A percentile compares a stretch with the other conserved stretches of the same genome.
phyloP scores from a whole-genome alignment of 2,797 vertebrate genomes.

The Poeciliopsis turneri region DNA sequence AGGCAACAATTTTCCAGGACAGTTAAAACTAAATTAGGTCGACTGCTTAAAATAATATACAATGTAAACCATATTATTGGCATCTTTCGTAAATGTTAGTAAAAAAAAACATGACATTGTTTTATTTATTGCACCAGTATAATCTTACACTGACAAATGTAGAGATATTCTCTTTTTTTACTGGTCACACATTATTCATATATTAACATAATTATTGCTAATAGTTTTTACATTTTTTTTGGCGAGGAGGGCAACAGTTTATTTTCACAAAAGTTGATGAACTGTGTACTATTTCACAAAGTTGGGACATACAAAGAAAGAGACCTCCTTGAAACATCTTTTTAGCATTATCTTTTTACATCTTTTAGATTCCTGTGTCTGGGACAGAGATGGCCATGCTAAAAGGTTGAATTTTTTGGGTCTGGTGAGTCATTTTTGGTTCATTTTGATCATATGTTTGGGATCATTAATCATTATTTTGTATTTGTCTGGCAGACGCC shows the following conservation, averaged over 20 bases:
- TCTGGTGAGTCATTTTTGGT: too few relatives aligned
- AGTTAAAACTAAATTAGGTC: not conserved
- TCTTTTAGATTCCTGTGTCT: not conserved
- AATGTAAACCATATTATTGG: not conserved
- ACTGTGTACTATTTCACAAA: not conserved
- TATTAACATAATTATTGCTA: not conserved
- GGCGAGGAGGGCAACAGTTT: not conserved
- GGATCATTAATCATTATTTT: too few relatives aligned
- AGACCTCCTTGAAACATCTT: not conserved
- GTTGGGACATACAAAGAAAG: not conserved
- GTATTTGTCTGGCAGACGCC: not conserved
- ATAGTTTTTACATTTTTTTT: not conserved
- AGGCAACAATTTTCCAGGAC: not conserved
- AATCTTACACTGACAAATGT: not conserved
- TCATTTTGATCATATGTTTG: too few relatives aligned
- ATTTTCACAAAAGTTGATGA: too few relatives aligned
- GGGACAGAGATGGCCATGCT: not conserved
- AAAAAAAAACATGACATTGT: not conserved
- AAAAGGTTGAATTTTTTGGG: too few relatives aligned
- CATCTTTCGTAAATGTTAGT: not conserved
- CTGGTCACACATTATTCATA: not conserved
- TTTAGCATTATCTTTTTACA: too few relatives aligned
- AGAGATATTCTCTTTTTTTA: not conserved
- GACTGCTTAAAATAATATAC: not conserved
- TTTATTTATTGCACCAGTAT: not conserved